A percentile compares a stretch with the other conserved stretches of the same genome.
Evolutionary conservation across 2,888 invertebrate species (phyloP).

Genomic region (Marronus borbonicus): DNA sequence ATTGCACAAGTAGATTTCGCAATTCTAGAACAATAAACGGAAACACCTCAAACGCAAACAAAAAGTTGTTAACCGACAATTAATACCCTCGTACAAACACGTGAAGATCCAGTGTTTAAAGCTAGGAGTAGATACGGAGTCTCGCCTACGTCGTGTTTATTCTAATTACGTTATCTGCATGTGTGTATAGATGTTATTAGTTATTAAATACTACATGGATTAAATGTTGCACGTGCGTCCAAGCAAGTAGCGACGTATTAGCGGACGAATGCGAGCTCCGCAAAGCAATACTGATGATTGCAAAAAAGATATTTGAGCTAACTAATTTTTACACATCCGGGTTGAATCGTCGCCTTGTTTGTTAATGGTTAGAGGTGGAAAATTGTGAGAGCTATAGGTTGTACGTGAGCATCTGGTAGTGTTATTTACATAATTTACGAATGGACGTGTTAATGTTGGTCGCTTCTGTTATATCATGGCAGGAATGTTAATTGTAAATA

Average conservation of each 20-base stretch:
- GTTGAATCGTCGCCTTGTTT: background rate
- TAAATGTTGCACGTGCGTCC: background rate
- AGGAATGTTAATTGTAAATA: too few relatives aligned
- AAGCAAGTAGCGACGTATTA: background rate
- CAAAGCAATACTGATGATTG: background rate
- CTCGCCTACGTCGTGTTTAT: background rate
- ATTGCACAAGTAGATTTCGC: too few relatives aligned
- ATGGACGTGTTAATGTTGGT: background rate
- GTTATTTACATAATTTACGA: background rate
- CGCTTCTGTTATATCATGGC: background rate
- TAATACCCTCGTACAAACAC: background rate
- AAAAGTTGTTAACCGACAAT: background rate
- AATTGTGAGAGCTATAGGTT: background rate
- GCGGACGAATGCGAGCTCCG: background rate
- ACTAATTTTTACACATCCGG: conserved; percentile 8
- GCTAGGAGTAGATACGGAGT: too few relatives aligned
- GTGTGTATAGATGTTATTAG: background rate
- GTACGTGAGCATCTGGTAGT: background rate
- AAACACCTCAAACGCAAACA: background rate
- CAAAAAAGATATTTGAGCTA: background rate
- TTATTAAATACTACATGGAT: background rate
- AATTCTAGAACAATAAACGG: background rate
- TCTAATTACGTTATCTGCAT: background rate
- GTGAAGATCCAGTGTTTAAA: background rate
- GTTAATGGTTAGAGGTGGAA: background rate